Conservation (phyloP, 2,888 invertebrate genomes). For the Lycocerus yunnanus region DNA sequence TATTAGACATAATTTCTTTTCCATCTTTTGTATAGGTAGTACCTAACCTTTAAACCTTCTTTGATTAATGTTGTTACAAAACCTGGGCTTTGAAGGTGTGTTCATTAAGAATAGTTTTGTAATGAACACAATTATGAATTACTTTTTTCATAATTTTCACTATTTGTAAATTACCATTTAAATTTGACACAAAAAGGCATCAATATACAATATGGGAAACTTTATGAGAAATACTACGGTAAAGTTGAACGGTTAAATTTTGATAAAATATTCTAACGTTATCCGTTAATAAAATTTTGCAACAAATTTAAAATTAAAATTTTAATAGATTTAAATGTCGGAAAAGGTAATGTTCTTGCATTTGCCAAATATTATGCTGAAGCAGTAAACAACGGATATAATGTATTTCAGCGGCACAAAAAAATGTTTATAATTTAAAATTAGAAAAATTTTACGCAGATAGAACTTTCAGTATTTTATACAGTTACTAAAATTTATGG, state of each 20-base stretch:
- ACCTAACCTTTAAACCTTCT: slow-evolving; percentile 32
- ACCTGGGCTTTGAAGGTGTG: slow-evolving; percentile 13
- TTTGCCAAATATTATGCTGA: neutral
- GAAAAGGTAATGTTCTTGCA: neutral
- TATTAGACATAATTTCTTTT: slow-evolving; percentile 36
- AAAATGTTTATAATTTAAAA: neutral
- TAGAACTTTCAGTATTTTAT: slow-evolving; percentile 1
- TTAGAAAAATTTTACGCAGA: neutral
- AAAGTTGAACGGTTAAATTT: neutral
- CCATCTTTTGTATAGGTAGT: slow-evolving; percentile 12
- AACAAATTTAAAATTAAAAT: neutral
- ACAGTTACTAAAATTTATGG: slow-evolving; percentile 3
- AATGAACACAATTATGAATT: slow-evolving; percentile 1
- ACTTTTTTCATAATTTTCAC: neutral
- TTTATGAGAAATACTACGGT: neutral
- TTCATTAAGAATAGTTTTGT: slow-evolving; percentile 15
- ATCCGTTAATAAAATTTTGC: neutral
- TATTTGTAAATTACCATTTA: neutral
- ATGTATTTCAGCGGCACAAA: neutral
- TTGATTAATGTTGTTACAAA: slow-evolving; percentile 33
- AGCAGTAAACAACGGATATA: neutral
- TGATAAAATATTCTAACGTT: neutral
- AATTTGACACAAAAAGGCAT: neutral
- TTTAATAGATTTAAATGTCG: neutral
- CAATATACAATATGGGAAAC: neutral